phyloP scores from a whole-genome alignment of 1,140 invertebrate genomes.

The Calephelis nemesis region DNA sequence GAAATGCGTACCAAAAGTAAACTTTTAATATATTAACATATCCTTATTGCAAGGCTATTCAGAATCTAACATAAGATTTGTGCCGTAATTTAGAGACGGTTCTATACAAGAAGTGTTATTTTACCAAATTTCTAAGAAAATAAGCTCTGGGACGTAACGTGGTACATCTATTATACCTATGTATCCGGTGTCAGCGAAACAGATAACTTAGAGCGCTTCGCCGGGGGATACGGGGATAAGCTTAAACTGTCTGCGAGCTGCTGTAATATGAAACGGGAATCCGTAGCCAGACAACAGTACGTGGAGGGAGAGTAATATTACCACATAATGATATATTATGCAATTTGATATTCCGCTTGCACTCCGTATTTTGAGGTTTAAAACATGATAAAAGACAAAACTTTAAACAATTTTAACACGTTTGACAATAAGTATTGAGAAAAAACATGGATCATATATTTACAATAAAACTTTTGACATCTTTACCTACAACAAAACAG shows the following conservation, averaged over 20 bases:
- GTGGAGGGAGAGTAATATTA: not conserved
- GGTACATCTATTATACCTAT: slow-evolving; percentile 7
- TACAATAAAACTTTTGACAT: too few species aligned
- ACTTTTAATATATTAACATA: too few species aligned
- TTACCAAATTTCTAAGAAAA: not conserved
- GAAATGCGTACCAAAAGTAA: too few species aligned
- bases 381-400: too few species aligned
- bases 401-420: too few species aligned
- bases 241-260: slow-evolving; percentile 10
- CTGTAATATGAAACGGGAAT: slow-evolving; percentile 4
- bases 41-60: too few species aligned
- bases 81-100: not conserved
- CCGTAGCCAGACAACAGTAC: not conserved
- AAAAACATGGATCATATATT: too few species aligned
- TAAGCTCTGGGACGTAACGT: not conserved
- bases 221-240: slow-evolving; percentile 3
- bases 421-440: too few species aligned
- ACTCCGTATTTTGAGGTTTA: too few species aligned
- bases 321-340: not conserved
- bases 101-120: not conserved
- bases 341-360: not conserved
- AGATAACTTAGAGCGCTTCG: slow-evolving; percentile 1
- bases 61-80: not conserved
- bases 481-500: too few species aligned
- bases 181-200: slow-evolving; percentile 10